Conservation (phyloP, 2,888 invertebrate genomes). For the Urechis unicinctus region DNA sequence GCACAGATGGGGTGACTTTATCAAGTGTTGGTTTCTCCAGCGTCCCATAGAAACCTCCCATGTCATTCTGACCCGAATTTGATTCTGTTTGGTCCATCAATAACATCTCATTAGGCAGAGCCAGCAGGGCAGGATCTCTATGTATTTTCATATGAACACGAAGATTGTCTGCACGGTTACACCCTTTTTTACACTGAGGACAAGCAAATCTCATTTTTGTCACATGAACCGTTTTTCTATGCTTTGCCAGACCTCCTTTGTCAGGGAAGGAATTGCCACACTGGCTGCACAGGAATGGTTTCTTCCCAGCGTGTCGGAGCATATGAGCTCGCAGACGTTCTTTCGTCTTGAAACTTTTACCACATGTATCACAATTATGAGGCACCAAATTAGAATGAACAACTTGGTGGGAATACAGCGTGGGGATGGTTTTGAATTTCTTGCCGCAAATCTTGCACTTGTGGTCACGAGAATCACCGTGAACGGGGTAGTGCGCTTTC, state of each 20-base stretch:
- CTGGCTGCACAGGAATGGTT: conserved; percentile 25
- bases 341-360: conserved; percentile 29
- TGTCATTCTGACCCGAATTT: too few species aligned
- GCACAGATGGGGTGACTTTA: too few species aligned
- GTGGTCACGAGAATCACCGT: conserved; percentile 30
- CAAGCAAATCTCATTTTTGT: conserved; percentile 34
- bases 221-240: conserved; percentile 36
- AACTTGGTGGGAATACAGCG: conserved; percentile 34
- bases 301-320: conserved; percentile 24
- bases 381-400: conserved; percentile 32
- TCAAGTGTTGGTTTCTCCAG: too few species aligned
- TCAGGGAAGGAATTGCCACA: conserved; percentile 32
- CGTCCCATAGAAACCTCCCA: too few species aligned
- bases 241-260: conserved; percentile 41
- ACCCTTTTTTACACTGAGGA: conserved; percentile 36
- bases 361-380: conserved; percentile 31
- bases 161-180: conserved; percentile 37
- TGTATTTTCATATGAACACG: conserved; percentile 23
- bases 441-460: conserved; percentile 33
- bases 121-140: conserved; percentile 14
- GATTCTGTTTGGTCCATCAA: not conserved
- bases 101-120: conserved; percentile 8
- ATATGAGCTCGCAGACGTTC: conserved; percentile 24
- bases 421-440: conserved; percentile 37
- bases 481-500: conserved; percentile 36